A percentile compares a stretch with the other conserved stretches of the same genome.
phyloP scores from a whole-genome alignment of 2,113 vertebrate genomes.

The Pelecanus crispus region DNA sequence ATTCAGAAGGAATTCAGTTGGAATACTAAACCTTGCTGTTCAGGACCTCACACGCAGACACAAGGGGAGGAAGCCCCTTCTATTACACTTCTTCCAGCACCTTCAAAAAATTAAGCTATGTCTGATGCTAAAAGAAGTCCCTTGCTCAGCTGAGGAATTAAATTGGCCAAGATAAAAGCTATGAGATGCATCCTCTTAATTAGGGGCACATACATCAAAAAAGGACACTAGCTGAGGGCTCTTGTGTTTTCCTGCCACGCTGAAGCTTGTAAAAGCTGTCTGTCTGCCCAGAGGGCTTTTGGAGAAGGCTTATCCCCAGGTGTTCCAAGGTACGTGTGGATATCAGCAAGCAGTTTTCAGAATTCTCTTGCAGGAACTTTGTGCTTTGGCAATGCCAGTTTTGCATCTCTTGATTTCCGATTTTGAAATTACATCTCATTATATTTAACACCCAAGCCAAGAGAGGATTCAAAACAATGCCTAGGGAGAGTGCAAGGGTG shows the following conservation, averaged over 20 bases:
- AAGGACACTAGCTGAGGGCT: background rate
- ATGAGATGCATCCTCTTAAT: background rate
- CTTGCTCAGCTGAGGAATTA: background rate
- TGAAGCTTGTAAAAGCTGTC: background rate
- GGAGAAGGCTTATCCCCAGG: background rate
- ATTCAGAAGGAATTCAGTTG: background rate
- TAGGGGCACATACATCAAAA: background rate
- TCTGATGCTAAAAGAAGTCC: background rate
- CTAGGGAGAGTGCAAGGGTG: background rate
- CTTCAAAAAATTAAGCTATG: background rate
- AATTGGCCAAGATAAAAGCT: background rate
- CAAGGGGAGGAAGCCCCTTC: background rate
- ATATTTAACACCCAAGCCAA: background rate
- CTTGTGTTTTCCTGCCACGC: background rate
- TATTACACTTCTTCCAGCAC: background rate
- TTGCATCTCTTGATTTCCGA: background rate
- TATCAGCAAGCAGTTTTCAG: background rate
- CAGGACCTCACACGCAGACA: conserved; percentile 32
- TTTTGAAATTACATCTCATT: background rate
- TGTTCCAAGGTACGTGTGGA: background rate
- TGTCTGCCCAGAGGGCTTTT: background rate
- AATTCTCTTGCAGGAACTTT: background rate
- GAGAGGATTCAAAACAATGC: background rate
- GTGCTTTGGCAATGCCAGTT: background rate
- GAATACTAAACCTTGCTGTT: background rate